Conservation (phyloP, 2,888 invertebrate genomes). For the Diplolepis rosae region DNA sequence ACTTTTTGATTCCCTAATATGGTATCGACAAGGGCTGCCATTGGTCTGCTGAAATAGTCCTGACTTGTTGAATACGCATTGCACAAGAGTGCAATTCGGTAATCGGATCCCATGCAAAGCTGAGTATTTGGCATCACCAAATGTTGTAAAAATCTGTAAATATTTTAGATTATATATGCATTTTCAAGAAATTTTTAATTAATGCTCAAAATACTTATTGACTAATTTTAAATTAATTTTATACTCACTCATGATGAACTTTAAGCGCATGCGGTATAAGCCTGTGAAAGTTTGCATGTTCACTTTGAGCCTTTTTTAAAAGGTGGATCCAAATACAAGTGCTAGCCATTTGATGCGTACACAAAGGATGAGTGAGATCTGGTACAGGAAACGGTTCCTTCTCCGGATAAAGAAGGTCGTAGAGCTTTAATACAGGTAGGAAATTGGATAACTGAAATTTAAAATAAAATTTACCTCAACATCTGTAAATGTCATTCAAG, state of each 20-base stretch:
- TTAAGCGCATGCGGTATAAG: constrained; percentile 88
- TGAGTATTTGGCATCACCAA: constrained; percentile 84
- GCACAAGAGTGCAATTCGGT: constrained; percentile 91
- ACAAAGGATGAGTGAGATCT: constrained; percentile 89
- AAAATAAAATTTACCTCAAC: background rate
- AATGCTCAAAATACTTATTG: constrained; percentile 37
- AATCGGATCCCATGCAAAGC: constrained; percentile 88
- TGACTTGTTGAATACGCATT: constrained; percentile 97
- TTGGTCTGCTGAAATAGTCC: constrained; percentile 92
- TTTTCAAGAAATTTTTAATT: no score
- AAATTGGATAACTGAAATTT: constrained; percentile 55
- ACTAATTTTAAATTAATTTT: background rate
- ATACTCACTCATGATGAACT: constrained; percentile 86
- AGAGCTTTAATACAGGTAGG: constrained; percentile 88
- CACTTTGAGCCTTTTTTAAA: constrained; percentile 92
- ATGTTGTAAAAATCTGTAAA: constrained; percentile 90
- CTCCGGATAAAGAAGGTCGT: constrained; percentile 94
- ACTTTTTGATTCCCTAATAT: constrained; percentile 83
- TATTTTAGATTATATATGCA: no score
- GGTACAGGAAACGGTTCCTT: constrained; percentile 92
- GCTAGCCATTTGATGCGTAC: constrained; percentile 93
- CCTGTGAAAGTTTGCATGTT: constrained; percentile 85
- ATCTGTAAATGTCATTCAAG: background rate
- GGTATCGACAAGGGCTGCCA: constrained; percentile 93
- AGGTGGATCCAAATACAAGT: constrained; percentile 98